A percentile compares a stretch with the other conserved stretches of the same genome.
These are phyloP conservation scores for Geophilus truncorum DNA, from an alignment of 2,888 invertebrate genomes.

Conservation along the genomic window DNA sequence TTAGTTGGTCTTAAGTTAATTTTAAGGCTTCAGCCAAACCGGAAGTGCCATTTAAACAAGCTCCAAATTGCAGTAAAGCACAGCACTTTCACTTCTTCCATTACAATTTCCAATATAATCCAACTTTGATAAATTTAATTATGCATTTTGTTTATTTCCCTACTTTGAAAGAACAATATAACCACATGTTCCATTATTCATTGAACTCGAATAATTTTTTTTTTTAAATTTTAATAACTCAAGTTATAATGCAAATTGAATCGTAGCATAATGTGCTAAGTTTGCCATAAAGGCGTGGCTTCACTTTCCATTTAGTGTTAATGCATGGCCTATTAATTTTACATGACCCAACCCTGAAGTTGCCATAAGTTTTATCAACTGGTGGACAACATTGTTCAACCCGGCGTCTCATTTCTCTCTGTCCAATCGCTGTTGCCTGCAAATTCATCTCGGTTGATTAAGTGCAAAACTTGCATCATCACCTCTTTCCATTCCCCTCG, in stretches of 20 bases:
- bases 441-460: neutral
- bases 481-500: neutral
- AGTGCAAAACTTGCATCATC: neutral
- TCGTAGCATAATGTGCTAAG: neutral
- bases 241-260: neutral
- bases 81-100: too few species aligned
- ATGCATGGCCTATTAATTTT: slow-evolving; percentile 15
- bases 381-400: neutral
- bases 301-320: neutral
- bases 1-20: too few species aligned
- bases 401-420: slow-evolving; percentile 9
- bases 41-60: too few species aligned
- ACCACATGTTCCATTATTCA: too few species aligned
- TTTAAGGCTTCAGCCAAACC: too few species aligned
- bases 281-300: slow-evolving; percentile 6
- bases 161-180: too few species aligned
- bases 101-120: too few species aligned
- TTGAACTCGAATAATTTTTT: too few species aligned
- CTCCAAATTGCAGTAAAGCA: too few species aligned
- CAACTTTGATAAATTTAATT: too few species aligned
- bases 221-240: too few species aligned
- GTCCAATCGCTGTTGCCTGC: neutral
- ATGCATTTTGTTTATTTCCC: too few species aligned
- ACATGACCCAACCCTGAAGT: neutral
- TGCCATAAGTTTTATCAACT: slow-evolving; percentile 1